Base-by-base conservation (phyloP, 2,113 vertebrate species). In the Austrofundulus limnaeus region DNA sequence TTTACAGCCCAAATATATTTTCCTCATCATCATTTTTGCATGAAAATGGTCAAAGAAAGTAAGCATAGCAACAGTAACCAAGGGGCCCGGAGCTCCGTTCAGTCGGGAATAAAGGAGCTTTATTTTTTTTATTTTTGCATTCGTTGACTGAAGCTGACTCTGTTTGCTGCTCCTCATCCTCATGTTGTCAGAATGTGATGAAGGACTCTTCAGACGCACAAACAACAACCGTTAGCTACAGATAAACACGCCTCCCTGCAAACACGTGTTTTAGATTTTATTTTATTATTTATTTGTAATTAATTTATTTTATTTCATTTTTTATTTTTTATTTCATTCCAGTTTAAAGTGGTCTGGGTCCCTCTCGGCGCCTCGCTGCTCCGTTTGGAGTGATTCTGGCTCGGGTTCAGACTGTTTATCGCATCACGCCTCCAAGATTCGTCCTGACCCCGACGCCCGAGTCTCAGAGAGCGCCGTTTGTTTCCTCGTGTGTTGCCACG, bases 401-500 rank as follows among this genome's bases (percentile, higher is more conserved):
- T 82, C 46, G 39, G 15, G 76, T 83, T 87, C 78, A 74, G 76
- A 72, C 81, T 84, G 83, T 90, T 89, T 87, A 90, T 90, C 81
- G 82, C 87, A 81, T 69, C 65, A n/a, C n/a, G n/a, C 77, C 79
- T 70, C 70, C 70, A 67, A 88, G 89, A 88, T 92, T 87, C 89
- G 74, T 72, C 76, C 68, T 80, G 89, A 92, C 88, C 91, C 82
- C 70, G 70, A 78, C 81, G 89, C 88, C 88, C 84, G 80, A 87
- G 85, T 73, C 85, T 88, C 83, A 73, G 82, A 86, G 78, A 85
- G 75, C 67, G 75, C 75, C 64, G 75, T 83, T 88, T 86, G 79
- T 89, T 91, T 90, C 81, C 84, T 68, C 64, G 59, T 74, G 77
- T 72, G 87, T 92, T 92, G 86, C 90, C 92, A 90, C 81, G 91